Base-by-base conservation (phyloP, 2,888 invertebrate species). In the Drosophila nigricruria region DNA sequence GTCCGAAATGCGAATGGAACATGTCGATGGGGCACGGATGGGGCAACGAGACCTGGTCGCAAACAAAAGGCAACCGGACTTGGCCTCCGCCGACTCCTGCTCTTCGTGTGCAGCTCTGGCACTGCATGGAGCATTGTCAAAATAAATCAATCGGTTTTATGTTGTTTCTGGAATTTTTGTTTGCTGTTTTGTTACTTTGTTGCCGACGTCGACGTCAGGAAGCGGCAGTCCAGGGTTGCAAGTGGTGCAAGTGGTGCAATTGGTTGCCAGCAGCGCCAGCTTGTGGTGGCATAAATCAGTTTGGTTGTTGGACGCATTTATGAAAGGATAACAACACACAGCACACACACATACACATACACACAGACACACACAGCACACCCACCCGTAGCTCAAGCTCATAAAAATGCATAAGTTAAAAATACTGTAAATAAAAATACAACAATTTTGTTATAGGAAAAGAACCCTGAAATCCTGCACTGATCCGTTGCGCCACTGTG, bases 61-160 rank as follows among this genome's bases (percentile, higher is more conserved):
- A 81, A 84, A 87, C 84, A 89, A 84, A 84, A 70, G 62, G 66
- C 30, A 50, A 49, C 66, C 54, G 73, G 73, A 73, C 56, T 54
- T 36, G 34, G 52, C 23, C 59, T 64, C 18, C 38, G 23, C 18
- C 38, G 23, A 23, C 54, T 23, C 61, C n/a, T n/a, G n/a, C n/a
- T n/a, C n/a, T n/a, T n/a, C n/a, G n/a, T n/a, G n/a, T n/a, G n/a
- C n/a, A n/a, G 30, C 45, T 25, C 32, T 14, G 63, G 58, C 79
- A 61, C 76, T 84, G 88, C 80, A 78, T 81, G 84, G 84, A 80
- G 89, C 82, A 91, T 88, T 91, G 92, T 91, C 90, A 91, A 91
- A 91, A 91, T 91, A 91, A 91, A 91, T 91, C 92, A 91, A 91
- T 91, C 91, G 92, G 91, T 84, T 91, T 91, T 91, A 91, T 91